Conservation (phyloP, 2,888 invertebrate species). For the Hofmannophila pseudospretella region DNA sequence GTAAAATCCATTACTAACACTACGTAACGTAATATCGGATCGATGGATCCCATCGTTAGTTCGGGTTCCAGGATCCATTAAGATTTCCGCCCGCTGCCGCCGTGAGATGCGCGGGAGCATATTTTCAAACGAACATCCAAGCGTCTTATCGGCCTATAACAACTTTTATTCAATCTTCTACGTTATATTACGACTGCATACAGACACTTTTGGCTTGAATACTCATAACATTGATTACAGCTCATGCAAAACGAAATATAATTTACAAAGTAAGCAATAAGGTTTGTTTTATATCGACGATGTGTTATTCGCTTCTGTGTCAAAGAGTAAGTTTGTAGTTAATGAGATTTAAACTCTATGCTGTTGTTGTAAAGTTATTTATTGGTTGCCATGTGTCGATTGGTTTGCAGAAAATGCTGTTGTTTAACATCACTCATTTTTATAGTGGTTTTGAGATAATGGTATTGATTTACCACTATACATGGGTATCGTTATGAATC, state of each 20-base stretch:
- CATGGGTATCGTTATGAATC: conserved; percentile 2
- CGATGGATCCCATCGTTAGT: conserved; percentile 72
- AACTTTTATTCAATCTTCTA: too few relatives aligned
- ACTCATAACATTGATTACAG: background rate
- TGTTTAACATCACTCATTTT: conserved; percentile 63
- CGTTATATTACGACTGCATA: background rate
- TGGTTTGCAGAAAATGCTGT: conserved; percentile 50
- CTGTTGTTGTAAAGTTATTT: conserved; percentile 11
- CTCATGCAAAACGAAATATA: conserved; percentile 10
- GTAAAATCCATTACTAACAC: conserved; percentile 29
- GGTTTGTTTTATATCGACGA: conserved; percentile 32
- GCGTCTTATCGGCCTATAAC: background rate
- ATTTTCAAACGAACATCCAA: conserved; percentile 16
- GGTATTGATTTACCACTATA: conserved; percentile 67
- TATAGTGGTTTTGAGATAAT: conserved; percentile 74
- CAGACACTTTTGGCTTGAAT: conserved; percentile 11
- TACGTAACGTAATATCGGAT: conserved; percentile 46
- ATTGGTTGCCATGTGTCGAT: conserved; percentile 13
- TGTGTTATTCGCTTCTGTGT: conserved; percentile 7
- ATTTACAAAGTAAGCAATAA: conserved; percentile 18
- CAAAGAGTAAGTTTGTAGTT: conserved; percentile 3
- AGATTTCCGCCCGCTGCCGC: conserved; percentile 67
- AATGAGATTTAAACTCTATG: conserved; percentile 18
- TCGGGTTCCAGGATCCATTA: conserved; percentile 73
- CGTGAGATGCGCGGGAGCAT: conserved; percentile 65